These are phyloP conservation scores for Hololepta plana DNA, from an alignment of 2,888 invertebrate genomes.

Conservation along the genomic window DNA sequence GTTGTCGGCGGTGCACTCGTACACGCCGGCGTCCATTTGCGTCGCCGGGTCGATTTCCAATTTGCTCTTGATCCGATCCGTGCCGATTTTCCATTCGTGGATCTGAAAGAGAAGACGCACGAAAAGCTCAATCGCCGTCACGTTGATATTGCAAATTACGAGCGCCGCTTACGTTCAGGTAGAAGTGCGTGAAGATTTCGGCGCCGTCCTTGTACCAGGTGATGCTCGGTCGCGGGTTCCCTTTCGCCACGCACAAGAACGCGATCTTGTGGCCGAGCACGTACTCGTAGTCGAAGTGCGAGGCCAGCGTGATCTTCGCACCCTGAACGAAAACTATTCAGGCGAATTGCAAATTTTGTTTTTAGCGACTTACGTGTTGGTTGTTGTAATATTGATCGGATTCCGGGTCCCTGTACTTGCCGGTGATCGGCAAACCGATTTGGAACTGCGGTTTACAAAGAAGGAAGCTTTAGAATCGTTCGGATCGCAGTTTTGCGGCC, in stretches of 20 bases:
- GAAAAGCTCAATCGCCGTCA: conserved; percentile 5
- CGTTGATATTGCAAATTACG: conserved; percentile 1
- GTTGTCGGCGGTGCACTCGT: conserved; percentile 86
- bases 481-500: background rate
- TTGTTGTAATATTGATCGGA: conserved; percentile 85
- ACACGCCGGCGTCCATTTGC: conserved; percentile 91
- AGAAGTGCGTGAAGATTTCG: conserved; percentile 78
- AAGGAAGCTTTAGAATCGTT: background rate
- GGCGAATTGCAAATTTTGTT: background rate
- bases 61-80: conserved; percentile 75
- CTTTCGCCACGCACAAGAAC: conserved; percentile 79
- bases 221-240: conserved; percentile 76
- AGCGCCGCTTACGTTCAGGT: conserved; percentile 54
- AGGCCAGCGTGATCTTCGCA: conserved; percentile 73
- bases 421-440: conserved; percentile 74
- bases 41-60: conserved; percentile 89
- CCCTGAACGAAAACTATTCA: conserved; percentile 37
- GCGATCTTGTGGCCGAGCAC: conserved; percentile 87
- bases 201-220: conserved; percentile 94
- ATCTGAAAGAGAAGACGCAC: conserved; percentile 42
- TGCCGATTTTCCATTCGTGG: conserved; percentile 74
- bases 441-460: conserved; percentile 39
- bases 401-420: conserved; percentile 77
- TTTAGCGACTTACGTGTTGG: conserved; percentile 47
- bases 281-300: conserved; percentile 88